Evolutionary conservation across 1,140 invertebrate genomes (phyloP), one percentile per base, ranked within the genome.

Genomic region (Spodoptera frugiperda): DNA sequence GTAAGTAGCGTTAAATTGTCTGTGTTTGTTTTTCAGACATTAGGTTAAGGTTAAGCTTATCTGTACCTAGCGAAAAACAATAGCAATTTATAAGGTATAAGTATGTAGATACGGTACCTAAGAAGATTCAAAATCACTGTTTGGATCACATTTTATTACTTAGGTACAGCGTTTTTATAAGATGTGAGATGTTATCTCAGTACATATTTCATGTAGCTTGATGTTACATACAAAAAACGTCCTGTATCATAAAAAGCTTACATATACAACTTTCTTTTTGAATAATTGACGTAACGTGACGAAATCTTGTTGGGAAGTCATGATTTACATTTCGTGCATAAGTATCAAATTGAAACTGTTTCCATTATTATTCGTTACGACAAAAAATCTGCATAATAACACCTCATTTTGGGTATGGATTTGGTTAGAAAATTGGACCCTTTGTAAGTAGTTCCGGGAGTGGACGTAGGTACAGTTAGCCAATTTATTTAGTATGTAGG

Each of bases 241-340:
- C 33, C 33, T 39, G 39, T 48, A 19, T 46, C n/a, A 68, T 53
- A 25, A 67, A 76, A 76, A 71, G 15, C 59, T n/a, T 9, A 39
- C 19, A 30, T 67, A 72, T 49, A 39, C n/a, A 70, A 77, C 70
- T 78, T 81, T 68, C 72, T 46, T 57, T 78, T 73, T 78, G 76
- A 81, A 81, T 76, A 77, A 81, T 81, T 73, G 70, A 70, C 54
- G 70, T 70, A 78, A 78, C 46, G 54, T 67, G 74, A 68, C 80
- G 63, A 74, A 59, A 68, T 67, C 74, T 78, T 75, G 59, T 53
- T 70, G 44, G 19, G 48, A 76, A 73, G n/a, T 77, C 75, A 63
- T 74, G 74, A 81, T 81, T 81, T 77, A 76, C 74, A 77, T 81
- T 79, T 74, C 77, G 67, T 77, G 77, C 67, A 76, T 78, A 76